Evolutionary conservation across 2,888 invertebrate species (phyloP), one percentile per base, ranked within the genome.

Genomic region (Chorisops tibialis): DNA sequence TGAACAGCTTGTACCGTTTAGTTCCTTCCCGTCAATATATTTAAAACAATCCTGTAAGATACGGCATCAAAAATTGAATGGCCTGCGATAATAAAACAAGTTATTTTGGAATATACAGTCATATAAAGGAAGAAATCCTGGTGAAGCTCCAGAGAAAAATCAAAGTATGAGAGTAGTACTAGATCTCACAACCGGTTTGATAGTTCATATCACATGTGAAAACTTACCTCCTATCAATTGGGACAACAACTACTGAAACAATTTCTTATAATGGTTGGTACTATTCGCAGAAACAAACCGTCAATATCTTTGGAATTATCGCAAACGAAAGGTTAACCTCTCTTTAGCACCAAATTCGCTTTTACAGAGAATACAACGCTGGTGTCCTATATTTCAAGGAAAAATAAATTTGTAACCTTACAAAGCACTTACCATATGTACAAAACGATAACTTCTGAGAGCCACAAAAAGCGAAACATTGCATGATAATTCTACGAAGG

Each of bases 61-160:
- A 49, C n/a, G 50, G 50, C 11, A 30, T 51, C 19, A 51, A 30
- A 51, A 14, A 35, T 51, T 51, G 35, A 35, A 19, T 51, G 19
- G 35, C 37, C 3, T 51, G 51, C 18, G 35, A 35, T 35, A 51
- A 37, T 30, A 22, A 50, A 50, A 22, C n/a, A 21, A 50, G 24
- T 14, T 50, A 22, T 50, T 48, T 19, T 50, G 50, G 50, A 50
- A 50, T 30, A 50, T 50, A 19, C 50, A 50, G 41, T 7, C 35
- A 12, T 59, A 37, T 9, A 38, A 16, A 38, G 48, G 58, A 5
- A 30, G 21, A 35, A 18, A 41, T 2, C 24, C 9, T 19, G 38
- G 37, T 24, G 16, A 4, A 4, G 14, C 7, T 3, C 6, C 21
- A 21, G 43, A 56, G 24, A 18, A 37, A 19, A 56, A 56, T 43